Percentiles rank a stretch among this genome's conserved stretches.
These are phyloP conservation scores for Rhynchotus rufescens DNA, from an alignment of 2,797 vertebrate genomes.

Conservation along the genomic window DNA sequence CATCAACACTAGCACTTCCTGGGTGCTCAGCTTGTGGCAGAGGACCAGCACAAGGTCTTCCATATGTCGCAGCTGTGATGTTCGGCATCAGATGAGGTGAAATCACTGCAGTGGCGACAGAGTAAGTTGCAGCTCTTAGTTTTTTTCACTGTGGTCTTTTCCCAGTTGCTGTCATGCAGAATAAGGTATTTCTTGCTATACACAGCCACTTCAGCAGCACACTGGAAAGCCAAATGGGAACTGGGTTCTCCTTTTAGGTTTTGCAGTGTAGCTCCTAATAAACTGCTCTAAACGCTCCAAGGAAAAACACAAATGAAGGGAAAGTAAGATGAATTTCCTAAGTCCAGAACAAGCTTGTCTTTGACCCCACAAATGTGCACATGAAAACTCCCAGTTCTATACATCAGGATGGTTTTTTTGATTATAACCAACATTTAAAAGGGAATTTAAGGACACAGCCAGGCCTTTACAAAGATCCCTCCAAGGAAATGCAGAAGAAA, in stretches of 20 bases:
- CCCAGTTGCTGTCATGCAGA: background rate
- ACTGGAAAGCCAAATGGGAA: background rate
- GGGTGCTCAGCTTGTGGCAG: background rate
- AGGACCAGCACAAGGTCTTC: background rate
- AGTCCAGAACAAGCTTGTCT: background rate
- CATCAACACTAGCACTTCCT: background rate
- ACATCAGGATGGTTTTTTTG: background rate
- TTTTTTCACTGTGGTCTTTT: background rate
- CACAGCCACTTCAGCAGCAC: background rate
- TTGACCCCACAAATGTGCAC: background rate
- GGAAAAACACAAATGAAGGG: background rate
- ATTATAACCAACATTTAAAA: background rate
- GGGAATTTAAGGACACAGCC: background rate
- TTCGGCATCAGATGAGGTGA: background rate
- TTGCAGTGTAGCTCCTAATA: background rate
- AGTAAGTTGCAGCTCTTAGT: background rate
- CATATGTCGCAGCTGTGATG: background rate
- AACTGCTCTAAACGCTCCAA: background rate
- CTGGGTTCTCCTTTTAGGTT: background rate
- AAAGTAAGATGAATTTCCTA: background rate
- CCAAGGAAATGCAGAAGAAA: background rate
- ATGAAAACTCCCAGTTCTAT: background rate
- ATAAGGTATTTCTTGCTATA: background rate
- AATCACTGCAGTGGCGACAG: background rate
- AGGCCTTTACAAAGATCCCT: fast-evolving